Percentiles rank a stretch among this genome's conserved stretches.
Conservation (phyloP, 2,888 invertebrate genomes). For the Allophyes oxyacanthae region DNA sequence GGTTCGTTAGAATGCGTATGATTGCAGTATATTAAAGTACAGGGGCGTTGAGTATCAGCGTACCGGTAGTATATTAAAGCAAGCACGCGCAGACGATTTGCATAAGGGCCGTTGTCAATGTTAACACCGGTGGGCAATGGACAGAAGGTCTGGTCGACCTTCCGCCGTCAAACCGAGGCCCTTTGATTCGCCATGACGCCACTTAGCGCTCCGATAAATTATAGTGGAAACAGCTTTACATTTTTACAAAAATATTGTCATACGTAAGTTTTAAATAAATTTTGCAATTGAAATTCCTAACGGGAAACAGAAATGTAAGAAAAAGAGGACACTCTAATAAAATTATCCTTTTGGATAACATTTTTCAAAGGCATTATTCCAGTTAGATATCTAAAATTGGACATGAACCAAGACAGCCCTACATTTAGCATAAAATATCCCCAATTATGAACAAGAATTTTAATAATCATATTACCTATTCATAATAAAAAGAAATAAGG, state of each 20-base stretch:
- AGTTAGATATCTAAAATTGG: too few relatives aligned
- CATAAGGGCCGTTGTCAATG: conserved; percentile 84
- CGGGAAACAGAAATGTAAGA: conserved; percentile 5
- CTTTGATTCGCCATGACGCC: conserved; percentile 82
- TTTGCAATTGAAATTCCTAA: conserved; percentile 57
- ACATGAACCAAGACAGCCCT: not conserved
- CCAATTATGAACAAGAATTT: not conserved
- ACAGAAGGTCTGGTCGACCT: conserved; percentile 81
- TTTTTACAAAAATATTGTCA: conserved; percentile 39
- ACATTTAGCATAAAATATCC: not conserved
- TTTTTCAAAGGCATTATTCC: too few relatives aligned
- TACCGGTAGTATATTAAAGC: conserved; percentile 60
- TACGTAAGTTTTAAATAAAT: conserved; percentile 49
- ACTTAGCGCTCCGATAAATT: conserved; percentile 63
- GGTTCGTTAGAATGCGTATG: conserved; percentile 61
- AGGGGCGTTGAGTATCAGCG: conserved; percentile 43
- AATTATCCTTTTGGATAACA: not conserved
- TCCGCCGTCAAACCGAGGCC: conserved; percentile 77
- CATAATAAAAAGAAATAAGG: conserved; percentile 5
- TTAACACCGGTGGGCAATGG: conserved; percentile 74
- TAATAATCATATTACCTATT: too few relatives aligned
- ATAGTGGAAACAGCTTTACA: conserved; percentile 60
- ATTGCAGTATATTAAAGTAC: conserved; percentile 58
- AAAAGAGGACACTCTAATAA: conserved; percentile 1
- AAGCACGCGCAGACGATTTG: conserved; percentile 80